Base-by-base conservation (phyloP, 2,888 invertebrate species). In the Nomada ruficornis region DNA sequence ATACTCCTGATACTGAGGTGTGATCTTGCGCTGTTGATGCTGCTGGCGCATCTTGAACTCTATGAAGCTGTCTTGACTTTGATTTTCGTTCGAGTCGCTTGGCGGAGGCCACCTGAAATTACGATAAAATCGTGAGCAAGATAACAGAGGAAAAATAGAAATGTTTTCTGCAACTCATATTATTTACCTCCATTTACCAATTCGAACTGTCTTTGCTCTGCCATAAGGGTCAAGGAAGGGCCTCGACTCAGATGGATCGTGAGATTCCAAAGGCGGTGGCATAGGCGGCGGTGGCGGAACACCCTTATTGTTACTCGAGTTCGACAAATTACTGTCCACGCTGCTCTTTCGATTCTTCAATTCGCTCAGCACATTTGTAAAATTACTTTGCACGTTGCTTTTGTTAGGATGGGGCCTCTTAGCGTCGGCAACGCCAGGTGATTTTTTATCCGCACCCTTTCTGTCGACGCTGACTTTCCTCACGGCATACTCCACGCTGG, bases 221-320 rank as follows among this genome's bases (percentile, higher is more conserved):
- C 98, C 98, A 90, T 98, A 98, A 0, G 98, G 98, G 93, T 98
- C 98, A 88, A 98, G 95, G 91, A 98, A 98, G 0, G 97, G 97
- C 11, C 98, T 94, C 0, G 96, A 96, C 91, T 97, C 98, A 0
- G 97, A 97, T 0, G 97, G 97, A 91, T 98, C 98, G 74, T 96
- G 96, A 65, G 96, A 95, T 89, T 97, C 97, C 5, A 97, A 94
- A 54, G 97, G 98, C 2, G 98, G 98, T 0, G 98, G 98, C 96
- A 98, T 97, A 2, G 98, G 98, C 0, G 98, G 98, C 0, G 98
- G 98, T 0, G 96, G 96, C 0, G 96, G 96, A n/a, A 93, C 93
- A 4, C 93, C 93, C 52, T 93, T 92, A 26, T 83, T 89, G 63
- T 89, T 92, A 20, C 86, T 92, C 15, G 90, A 82, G 67, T 70